A percentile compares a stretch with the other conserved stretches of the same genome.
Conservation (phyloP, 2,888 invertebrate species). For the Drosophila neoperkinsi region DNA sequence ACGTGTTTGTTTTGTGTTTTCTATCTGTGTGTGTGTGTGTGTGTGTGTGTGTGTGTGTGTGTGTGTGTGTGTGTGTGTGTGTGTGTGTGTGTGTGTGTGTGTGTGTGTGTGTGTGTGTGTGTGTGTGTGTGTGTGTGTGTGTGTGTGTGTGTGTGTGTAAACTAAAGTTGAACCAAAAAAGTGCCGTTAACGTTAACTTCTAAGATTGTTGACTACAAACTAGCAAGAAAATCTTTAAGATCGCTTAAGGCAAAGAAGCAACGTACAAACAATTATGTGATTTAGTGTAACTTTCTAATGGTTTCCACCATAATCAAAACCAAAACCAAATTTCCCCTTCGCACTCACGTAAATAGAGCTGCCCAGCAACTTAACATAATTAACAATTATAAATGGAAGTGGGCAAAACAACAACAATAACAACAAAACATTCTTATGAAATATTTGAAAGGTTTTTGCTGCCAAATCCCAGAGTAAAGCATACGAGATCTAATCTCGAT, state of each 20-base stretch:
- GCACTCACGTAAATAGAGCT: constrained; percentile 2
- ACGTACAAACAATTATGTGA: constrained; percentile 25
- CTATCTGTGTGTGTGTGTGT: constrained; percentile 12
- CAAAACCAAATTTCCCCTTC: constrained; percentile 18
- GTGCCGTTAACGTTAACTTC: constrained; percentile 35
- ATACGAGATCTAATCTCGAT: neutral
- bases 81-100: constrained; percentile 21
- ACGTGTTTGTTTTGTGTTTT: neutral
- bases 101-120: constrained; percentile 14
- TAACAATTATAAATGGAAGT: constrained; percentile 39
- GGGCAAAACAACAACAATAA: constrained; percentile 7
- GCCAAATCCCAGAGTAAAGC: neutral
- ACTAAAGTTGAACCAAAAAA: constrained; percentile 9
- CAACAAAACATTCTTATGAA: constrained; percentile 14
- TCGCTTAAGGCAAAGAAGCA: neutral
- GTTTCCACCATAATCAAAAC: constrained; percentile 19
- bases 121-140: constrained; percentile 19
- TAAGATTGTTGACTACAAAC: neutral
- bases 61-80: constrained; percentile 19
- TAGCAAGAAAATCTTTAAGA: neutral
- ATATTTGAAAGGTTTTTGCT: constrained; percentile 26
- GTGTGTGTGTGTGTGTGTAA: constrained; percentile 19
- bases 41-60: constrained; percentile 19
- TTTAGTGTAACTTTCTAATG: constrained; percentile 55
- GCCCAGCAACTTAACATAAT: constrained; percentile 39